Conservation (phyloP, 2,113 vertebrate species). For the Phyllopteryx taeniolatus region DNA sequence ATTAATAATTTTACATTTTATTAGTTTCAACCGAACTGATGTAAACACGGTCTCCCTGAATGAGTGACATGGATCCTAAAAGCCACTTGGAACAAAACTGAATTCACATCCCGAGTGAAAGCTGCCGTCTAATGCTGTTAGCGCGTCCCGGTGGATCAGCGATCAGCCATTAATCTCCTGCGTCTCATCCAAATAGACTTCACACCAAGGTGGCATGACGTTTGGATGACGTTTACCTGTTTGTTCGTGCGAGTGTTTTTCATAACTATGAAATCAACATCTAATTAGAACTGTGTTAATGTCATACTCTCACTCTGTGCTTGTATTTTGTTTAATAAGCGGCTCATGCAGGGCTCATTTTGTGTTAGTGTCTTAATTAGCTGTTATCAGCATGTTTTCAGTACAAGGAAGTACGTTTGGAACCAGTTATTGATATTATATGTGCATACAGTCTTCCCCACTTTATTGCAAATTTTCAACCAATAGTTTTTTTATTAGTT, state of each 20-base stretch:
- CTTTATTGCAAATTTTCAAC: no score
- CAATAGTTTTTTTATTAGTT: no score
- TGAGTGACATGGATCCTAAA: slow-evolving; percentile 36
- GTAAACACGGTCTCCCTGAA: neutral
- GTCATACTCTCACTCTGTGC: no score
- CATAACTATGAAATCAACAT: slow-evolving; percentile 6
- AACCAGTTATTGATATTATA: no score
- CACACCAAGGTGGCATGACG: slow-evolving; percentile 2
- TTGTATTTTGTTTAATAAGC: no score
- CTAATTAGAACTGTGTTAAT: no score
- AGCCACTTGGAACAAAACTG: slow-evolving; percentile 31
- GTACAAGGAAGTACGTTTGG: no score
- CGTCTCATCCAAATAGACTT: slow-evolving; percentile 43
- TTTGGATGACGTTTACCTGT: slow-evolving; percentile 20
- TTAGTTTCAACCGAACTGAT: neutral
- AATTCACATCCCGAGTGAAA: slow-evolving; percentile 28
- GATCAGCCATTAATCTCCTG: slow-evolving; percentile 46
- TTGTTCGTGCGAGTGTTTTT: slow-evolving; percentile 10
- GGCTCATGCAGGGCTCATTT: no score
- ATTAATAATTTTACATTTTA: neutral
- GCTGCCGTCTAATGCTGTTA: slow-evolving; percentile 48
- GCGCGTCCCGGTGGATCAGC: slow-evolving; percentile 36
- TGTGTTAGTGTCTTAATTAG: no score
- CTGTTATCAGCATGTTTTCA: no score
- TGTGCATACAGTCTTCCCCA: no score